phyloP scores from a whole-genome alignment of 2,113 vertebrate species.

The Cavia aperea region DNA sequence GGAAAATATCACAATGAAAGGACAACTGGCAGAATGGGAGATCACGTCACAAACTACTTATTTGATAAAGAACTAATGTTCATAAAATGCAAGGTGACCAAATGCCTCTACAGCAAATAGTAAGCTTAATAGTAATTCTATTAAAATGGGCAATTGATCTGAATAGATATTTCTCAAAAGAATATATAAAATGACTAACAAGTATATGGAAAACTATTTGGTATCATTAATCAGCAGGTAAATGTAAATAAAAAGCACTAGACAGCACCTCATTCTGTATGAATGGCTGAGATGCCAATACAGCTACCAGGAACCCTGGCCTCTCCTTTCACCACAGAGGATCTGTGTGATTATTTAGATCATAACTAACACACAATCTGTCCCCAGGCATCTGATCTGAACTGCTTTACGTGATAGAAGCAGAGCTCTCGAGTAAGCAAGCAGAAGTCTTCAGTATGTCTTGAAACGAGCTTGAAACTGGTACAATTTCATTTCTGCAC shows the following conservation, averaged over 20 bases:
- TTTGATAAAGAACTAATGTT: background rate
- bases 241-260: background rate
- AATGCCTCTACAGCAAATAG: background rate
- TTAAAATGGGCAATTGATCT: background rate
- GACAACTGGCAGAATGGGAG: background rate
- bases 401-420: background rate
- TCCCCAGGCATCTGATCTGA: background rate
- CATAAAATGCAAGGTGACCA: background rate
- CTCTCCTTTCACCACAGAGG: background rate
- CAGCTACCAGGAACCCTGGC: background rate
- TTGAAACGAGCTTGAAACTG: background rate
- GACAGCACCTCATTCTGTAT: background rate
- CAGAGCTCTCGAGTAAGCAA: background rate
- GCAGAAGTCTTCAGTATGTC: background rate
- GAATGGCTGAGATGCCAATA: background rate
- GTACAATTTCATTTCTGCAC: background rate
- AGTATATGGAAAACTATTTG: background rate
- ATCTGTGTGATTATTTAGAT: background rate
- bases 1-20: background rate
- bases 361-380: background rate
- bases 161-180: background rate
- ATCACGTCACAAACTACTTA: background rate
- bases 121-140: background rate
- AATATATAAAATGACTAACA: background rate
- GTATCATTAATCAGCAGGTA: background rate